A percentile compares a stretch with the other conserved stretches of the same genome.
Evolutionary conservation across 2,797 vertebrate species (phyloP).

Genomic region (Dipus sagitta): DNA sequence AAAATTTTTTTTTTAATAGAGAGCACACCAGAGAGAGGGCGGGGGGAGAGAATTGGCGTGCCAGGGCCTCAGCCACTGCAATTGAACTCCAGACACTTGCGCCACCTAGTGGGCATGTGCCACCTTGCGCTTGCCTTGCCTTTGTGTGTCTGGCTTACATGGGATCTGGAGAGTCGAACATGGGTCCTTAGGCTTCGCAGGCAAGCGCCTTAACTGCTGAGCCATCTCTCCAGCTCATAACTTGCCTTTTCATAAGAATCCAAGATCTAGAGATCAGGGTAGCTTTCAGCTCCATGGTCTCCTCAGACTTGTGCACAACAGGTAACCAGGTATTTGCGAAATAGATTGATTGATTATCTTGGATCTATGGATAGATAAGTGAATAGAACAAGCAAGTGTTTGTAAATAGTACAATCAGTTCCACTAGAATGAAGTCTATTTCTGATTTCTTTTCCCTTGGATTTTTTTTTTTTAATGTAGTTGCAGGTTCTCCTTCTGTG

Average conservation of each 20-base stretch:
- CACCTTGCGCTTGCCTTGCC: too few relatives aligned
- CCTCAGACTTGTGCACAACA: background rate
- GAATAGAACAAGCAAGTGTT: background rate
- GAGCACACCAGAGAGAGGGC: too few relatives aligned
- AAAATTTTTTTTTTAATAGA: too few relatives aligned
- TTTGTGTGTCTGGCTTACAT: too few relatives aligned
- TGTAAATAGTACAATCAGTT: background rate
- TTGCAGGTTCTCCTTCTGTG: background rate
- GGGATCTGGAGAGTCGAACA: too few relatives aligned
- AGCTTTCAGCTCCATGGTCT: background rate
- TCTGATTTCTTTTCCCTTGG: background rate
- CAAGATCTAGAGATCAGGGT: background rate
- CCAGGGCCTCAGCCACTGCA: too few relatives aligned
- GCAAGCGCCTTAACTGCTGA: too few relatives aligned
- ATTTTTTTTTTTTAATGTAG: background rate
- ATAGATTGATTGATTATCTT: background rate
- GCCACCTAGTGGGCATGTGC: too few relatives aligned
- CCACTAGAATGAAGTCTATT: background rate
- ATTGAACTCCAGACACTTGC: too few relatives aligned
- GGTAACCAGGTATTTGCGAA: background rate
- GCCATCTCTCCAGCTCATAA: too few relatives aligned
- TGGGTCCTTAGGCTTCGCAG: too few relatives aligned
- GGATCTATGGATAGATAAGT: background rate
- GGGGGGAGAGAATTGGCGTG: too few relatives aligned
- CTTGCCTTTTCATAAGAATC: background rate